Percentiles rank a stretch among this genome's conserved stretches.
These are phyloP conservation scores for Melanostoma mellinum DNA, from an alignment of 2,888 invertebrate species.

Conservation along the genomic window DNA sequence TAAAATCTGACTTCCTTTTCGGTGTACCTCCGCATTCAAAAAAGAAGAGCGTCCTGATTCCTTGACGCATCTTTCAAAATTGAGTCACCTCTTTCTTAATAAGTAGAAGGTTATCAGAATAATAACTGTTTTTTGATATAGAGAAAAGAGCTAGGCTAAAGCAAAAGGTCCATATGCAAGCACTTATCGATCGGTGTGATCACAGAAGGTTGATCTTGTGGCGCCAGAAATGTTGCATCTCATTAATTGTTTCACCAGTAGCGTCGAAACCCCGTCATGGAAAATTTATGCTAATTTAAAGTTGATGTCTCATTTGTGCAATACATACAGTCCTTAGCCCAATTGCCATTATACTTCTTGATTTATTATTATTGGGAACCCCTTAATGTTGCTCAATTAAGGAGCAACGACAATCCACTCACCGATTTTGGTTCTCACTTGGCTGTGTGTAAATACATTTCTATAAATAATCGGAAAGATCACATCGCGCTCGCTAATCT, in stretches of 20 bases:
- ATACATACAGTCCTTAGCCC: slow-evolving; percentile 6
- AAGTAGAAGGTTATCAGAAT: too few species aligned
- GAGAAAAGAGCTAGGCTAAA: too few species aligned
- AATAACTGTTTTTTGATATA: too few species aligned
- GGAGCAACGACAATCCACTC: slow-evolving; percentile 29
- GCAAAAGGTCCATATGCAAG: too few species aligned
- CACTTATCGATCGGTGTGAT: too few species aligned
- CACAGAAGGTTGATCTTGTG: too few species aligned
- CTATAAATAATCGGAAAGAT: slow-evolving; percentile 39
- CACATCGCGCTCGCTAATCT: not conserved
- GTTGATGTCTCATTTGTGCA: slow-evolving; percentile 45
- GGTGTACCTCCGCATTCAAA: too few species aligned
- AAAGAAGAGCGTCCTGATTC: too few species aligned
- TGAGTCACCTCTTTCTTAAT: too few species aligned
- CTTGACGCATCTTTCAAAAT: too few species aligned
- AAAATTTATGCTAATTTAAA: slow-evolving; percentile 32
- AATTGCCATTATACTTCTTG: slow-evolving; percentile 38
- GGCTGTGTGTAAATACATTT: slow-evolving; percentile 13
- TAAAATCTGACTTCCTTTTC: too few species aligned
- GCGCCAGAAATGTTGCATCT: slow-evolving; percentile 4
- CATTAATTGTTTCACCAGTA: slow-evolving; percentile 1
- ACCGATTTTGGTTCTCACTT: slow-evolving; percentile 38
- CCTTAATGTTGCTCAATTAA: slow-evolving; percentile 67
- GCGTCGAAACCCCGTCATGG: slow-evolving; percentile 14
- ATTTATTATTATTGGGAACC: slow-evolving; percentile 50